phyloP scores from a whole-genome alignment of 2,888 invertebrate genomes.

The Tetanocera ferruginea region DNA sequence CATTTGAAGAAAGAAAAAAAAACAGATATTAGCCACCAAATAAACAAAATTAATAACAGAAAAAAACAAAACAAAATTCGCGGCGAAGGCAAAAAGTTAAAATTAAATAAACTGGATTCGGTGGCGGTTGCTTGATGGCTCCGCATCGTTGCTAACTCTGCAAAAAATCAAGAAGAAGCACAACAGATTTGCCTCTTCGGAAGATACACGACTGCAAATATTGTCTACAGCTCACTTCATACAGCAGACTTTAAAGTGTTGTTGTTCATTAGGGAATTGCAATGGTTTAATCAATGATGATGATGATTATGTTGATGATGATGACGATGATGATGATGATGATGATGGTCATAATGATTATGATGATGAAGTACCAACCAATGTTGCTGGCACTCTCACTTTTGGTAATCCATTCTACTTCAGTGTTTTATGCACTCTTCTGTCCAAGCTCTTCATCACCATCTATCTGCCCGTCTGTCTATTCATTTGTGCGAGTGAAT shows the following conservation, averaged over 20 bases:
- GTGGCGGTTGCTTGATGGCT: not conserved
- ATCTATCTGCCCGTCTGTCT: not conserved
- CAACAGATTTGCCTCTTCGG: not conserved
- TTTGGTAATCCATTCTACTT: not conserved
- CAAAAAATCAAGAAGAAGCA: not conserved
- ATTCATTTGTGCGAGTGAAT: not conserved
- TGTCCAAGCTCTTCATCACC: not conserved
- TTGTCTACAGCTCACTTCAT: not conserved
- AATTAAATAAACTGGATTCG: not conserved
- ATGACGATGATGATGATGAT: not conserved
- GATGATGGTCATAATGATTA: not conserved
- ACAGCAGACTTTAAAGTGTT: not conserved
- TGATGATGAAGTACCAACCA: not conserved
- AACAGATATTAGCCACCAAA: too few species aligned
- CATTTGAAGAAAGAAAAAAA: too few species aligned
- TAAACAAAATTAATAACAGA: too few species aligned
- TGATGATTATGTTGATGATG: not conserved
- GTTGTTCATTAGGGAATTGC: not conserved
- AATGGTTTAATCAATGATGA: not conserved
- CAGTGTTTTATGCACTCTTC: not conserved
- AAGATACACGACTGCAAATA: not conserved
- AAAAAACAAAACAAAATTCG: not conserved
- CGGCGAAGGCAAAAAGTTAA: not conserved
- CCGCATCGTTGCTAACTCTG: not conserved
- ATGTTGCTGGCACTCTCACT: not conserved